phyloP scores from a whole-genome alignment of 2,888 invertebrate species.

The Smittia sp. region DNA sequence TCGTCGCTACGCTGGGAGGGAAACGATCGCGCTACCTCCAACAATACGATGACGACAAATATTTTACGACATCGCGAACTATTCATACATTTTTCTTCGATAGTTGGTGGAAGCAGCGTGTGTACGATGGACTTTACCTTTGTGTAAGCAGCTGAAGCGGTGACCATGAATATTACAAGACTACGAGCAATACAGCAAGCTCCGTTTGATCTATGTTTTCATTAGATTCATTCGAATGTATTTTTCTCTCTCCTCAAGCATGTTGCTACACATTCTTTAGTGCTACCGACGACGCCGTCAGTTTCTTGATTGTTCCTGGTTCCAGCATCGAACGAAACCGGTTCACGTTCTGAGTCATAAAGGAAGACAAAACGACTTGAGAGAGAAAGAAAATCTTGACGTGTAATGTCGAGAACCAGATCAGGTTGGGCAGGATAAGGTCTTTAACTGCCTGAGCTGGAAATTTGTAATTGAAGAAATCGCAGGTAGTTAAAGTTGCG shows the following conservation, averaged over 20 bases:
- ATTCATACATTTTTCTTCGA: constrained; percentile 22
- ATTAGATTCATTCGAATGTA: constrained; percentile 11
- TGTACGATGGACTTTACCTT: constrained; percentile 6
- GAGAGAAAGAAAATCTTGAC: background rate
- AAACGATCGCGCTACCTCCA: constrained; percentile 7
- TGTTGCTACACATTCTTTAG: constrained; percentile 1
- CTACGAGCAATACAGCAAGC: background rate
- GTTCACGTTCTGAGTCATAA: constrained; percentile 24
- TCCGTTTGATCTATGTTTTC: constrained; percentile 5
- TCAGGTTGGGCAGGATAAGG: background rate
- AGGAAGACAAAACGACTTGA: background rate
- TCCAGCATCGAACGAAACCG: constrained; percentile 20
- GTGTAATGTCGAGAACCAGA: background rate
- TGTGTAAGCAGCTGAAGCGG: background rate
- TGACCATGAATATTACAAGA: constrained; percentile 20
- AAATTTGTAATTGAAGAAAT: no score
- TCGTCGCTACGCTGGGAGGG: background rate
- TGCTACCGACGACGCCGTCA: background rate
- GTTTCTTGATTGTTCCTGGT: constrained; percentile 31
- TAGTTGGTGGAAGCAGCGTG: constrained; percentile 1
- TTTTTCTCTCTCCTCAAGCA: constrained; percentile 7
- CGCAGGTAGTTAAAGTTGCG: background rate
- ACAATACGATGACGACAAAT: constrained; percentile 27
- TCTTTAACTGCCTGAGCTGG: background rate
- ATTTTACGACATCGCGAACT: constrained; percentile 11